A percentile compares a stretch with the other conserved stretches of the same genome.
Evolutionary conservation across 2,797 vertebrate species (phyloP).

Genomic region (Poecilia wingei): DNA sequence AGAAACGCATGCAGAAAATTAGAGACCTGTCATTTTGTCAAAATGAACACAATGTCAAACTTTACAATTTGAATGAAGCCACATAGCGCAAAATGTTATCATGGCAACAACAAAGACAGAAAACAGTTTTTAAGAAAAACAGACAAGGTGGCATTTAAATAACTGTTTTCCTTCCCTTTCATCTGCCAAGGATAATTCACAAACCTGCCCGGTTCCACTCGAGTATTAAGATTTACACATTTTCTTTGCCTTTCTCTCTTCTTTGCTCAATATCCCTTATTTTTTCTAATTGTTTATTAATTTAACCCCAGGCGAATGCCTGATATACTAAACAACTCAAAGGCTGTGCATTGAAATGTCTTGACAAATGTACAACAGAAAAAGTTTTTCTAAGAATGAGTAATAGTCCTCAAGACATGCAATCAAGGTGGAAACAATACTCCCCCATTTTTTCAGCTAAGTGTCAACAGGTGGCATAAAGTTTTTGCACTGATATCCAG

Average conservation of each 20-base stretch:
- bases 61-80: neutral
- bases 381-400: neutral
- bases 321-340: neutral
- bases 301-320: neutral
- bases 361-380: neutral
- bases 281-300: neutral
- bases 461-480: neutral
- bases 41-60: neutral
- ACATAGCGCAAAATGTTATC: conserved; percentile 26
- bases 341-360: neutral
- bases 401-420: neutral
- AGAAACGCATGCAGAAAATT: neutral
- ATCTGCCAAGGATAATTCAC: conserved; percentile 26
- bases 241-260: neutral
- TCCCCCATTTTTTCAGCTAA: neutral
- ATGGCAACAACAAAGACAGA: conserved; percentile 22
- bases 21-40: neutral
- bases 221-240: conserved; percentile 23
- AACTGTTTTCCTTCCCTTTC: conserved; percentile 32
- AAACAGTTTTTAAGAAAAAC: conserved; percentile 28
- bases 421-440: neutral
- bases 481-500: neutral
- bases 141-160: conserved; percentile 47
- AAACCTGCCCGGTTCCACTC: conserved; percentile 3
- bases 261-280: neutral